These are phyloP conservation scores for Drosophila fuyamai DNA, from an alignment of 1,140 invertebrate species.

Conservation along the genomic window DNA sequence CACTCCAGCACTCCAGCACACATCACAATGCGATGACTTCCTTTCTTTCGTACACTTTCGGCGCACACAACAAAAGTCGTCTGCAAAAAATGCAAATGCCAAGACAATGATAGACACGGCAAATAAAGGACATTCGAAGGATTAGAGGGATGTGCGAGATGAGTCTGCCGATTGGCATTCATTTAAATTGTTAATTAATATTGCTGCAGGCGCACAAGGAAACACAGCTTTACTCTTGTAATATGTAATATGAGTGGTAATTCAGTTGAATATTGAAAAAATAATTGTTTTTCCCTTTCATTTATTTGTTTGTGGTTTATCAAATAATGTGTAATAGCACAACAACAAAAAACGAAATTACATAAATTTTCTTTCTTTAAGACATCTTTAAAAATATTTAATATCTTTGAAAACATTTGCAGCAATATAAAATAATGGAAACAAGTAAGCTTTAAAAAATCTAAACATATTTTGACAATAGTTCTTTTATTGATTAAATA, in stretches of 20 bases:
- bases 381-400: no score
- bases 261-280: no score
- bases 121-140: conserved; percentile 18
- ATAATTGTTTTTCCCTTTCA: no score
- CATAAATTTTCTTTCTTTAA: no score
- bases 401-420: no score
- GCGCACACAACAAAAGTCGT: conserved; percentile 4
- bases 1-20: not conserved
- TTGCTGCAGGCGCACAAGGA: conserved; percentile 5
- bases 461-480: no score
- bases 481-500: not conserved
- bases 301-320: no score
- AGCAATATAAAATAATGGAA: no score
- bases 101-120: conserved; percentile 42
- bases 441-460: no score
- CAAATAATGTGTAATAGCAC: no score
- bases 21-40: conserved; percentile 5
- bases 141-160: not conserved
- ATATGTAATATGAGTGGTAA: no score
- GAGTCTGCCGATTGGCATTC: conserved; percentile 28
- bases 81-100: conserved; percentile 49
- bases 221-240: not conserved
- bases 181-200: conserved; percentile 41
- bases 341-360: no score
- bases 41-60: conserved; percentile 16